Base-by-base conservation (phyloP, 2,797 vertebrate species). In the Anas bahamensis region DNA sequence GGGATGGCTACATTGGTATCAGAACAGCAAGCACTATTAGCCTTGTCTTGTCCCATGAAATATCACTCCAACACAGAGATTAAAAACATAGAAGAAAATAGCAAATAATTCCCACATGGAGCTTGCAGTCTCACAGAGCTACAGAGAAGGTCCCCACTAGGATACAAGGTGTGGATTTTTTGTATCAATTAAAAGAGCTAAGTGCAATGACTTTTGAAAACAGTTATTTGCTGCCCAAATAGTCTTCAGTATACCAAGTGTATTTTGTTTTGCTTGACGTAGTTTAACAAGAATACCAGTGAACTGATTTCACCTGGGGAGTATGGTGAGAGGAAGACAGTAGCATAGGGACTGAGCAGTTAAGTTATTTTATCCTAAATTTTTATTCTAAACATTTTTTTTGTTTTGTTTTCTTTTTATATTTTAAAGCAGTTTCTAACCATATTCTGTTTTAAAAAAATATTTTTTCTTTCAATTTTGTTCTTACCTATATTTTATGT, bases 401-500 rank as follows among this genome's bases (percentile, higher is more conserved):
- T 48, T 22, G 21, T 23, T 46, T 46, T 46, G 21, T 46, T 46
- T 46, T 46, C 4, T 11, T 46, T 63, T 24, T 61, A 1, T 69
- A 22, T 52, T 88, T 80, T 28, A 73, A 55, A 77, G 28, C 13
- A 18, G 37, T 84, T 85, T 74, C 41, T 60, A 75, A 18, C 31
- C 44, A 35, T 18, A 61, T 61, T 8, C 13, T 65, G 10, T 46
- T 90, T 64, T 35, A 60, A 96, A 96, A 85, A 48, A 5, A 10
- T 52, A 44, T 13, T 19, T 73, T 88, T 89, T 72, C 39, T 88
- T 75, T 91, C 35, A 65, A 15, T 76, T 50, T 14, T 83, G 39
- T 60, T 81, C 37, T 42, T 41, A 93, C 83, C 50, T 35, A 78
- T 85, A 33, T 88, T 60, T 89, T 88, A 59, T 96, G 66, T 93